Evolutionary conservation across 2,113 vertebrate genomes (phyloP).

Genomic region (Hippocampus zosterae): DNA sequence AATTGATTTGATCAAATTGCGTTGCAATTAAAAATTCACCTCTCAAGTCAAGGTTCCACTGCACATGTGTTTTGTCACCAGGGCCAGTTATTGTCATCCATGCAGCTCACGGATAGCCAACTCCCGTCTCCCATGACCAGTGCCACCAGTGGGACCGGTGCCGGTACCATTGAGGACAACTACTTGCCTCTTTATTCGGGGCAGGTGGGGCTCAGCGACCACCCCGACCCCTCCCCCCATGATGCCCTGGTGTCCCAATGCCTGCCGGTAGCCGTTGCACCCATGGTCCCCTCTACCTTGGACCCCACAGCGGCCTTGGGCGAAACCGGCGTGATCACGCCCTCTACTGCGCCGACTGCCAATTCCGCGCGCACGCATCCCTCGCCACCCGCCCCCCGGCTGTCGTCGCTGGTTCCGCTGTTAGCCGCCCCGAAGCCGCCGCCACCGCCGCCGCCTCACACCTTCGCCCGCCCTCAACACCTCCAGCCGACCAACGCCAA

Average conservation of each 20-base stretch:
- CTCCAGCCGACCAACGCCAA: conserved; percentile 66
- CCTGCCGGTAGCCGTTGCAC: conserved; percentile 34
- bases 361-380: conserved; percentile 19
- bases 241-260: conserved; percentile 41
- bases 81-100: conserved; percentile 69
- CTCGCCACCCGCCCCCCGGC: conserved; percentile 56
- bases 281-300: conserved; percentile 35
- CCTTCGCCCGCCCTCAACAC: conserved; percentile 79
- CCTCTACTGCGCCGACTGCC: conserved; percentile 69
- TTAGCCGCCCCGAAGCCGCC: conserved; percentile 38
- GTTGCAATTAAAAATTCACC: neutral
- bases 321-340: conserved; percentile 72
- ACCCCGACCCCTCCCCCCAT: conserved; percentile 26
- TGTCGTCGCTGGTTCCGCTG: conserved; percentile 51
- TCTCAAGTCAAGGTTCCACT: neutral
- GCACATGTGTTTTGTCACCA: conserved; percentile 40
- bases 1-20: neutral
- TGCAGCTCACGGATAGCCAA: conserved; percentile 70
- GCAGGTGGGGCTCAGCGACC: conserved; percentile 31
- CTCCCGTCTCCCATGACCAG: conserved; percentile 41
- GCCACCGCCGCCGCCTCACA: conserved; percentile 56
- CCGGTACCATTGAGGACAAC: conserved; percentile 45
- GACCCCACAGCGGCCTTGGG: conserved; percentile 29
- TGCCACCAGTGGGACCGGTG: conserved; percentile 13
- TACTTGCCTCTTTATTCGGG: conserved; percentile 64